phyloP scores from a whole-genome alignment of 2,797 vertebrate genomes.

The Helicolenus hilgendorfi region DNA sequence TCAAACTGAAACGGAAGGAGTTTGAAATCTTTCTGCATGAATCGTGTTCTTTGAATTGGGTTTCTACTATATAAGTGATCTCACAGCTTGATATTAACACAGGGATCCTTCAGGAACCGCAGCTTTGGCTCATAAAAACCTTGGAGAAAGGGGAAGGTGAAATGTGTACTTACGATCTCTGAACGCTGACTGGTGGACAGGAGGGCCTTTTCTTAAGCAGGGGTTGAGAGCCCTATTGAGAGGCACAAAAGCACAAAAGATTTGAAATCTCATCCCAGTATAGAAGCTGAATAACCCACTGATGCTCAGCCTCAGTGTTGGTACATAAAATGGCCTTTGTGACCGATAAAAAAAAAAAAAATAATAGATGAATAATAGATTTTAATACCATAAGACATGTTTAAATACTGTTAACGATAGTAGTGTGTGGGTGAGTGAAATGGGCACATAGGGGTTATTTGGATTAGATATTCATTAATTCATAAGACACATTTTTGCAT shows the following conservation, averaged over 20 bases:
- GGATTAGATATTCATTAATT: slow-evolving; percentile 1
- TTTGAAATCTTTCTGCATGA: slow-evolving; percentile 18
- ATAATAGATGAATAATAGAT: background rate
- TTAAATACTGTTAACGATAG: background rate
- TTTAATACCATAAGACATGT: background rate
- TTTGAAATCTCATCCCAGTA: slow-evolving; percentile 2
- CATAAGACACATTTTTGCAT: background rate
- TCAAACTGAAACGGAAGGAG: slow-evolving; percentile 27
- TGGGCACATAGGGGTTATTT: background rate
- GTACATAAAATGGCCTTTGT: background rate
- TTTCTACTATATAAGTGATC: slow-evolving; percentile 2
- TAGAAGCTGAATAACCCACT: background rate
- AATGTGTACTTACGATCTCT: slow-evolving; percentile 84
- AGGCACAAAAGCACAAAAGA: slow-evolving; percentile 41
- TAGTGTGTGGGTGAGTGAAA: background rate
- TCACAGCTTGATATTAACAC: slow-evolving; percentile 15
- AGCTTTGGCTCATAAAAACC: slow-evolving; percentile 1
- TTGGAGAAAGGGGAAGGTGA: background rate
- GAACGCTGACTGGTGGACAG: slow-evolving; percentile 54
- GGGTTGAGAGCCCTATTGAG: slow-evolving; percentile 55
- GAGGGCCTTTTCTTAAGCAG: slow-evolving; percentile 45
- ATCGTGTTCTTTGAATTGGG: slow-evolving; percentile 13
- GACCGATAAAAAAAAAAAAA: background rate
- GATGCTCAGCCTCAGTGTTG: background rate
- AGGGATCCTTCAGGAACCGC: background rate